Base-by-base conservation (phyloP, 2,797 vertebrate species). In the Rhinichthys osculus region DNA sequence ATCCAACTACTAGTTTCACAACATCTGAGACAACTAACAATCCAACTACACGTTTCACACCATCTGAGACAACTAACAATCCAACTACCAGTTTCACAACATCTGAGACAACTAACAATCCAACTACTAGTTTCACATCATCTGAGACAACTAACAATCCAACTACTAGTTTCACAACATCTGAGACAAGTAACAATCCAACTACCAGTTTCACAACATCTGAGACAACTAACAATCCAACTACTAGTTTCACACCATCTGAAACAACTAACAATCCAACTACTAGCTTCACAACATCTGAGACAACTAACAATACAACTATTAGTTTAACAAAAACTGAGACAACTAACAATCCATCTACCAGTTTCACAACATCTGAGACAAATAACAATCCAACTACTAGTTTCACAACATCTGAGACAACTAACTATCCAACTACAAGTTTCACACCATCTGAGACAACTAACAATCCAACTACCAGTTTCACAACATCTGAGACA, bases 391-490 rank as follows among this genome's bases (percentile, higher is more conserved):
- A 42, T 11, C 21, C 35, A 35, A 35, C 4, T 5, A 35, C 35
- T 4, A 35, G 35, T 35, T 38, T 40, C 0, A 19, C 1, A 0
- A 0, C 8, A 10, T 4, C 5, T 0, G 38, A 0, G 1, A 23
- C 17, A 21, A 38, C 17, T 38, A 2, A 10, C 1, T 0, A 38
- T 38, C 4, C 8, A 69, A 11, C 33, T 1, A 21, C 17, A 1
- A 38, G 1, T 38, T 21, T 11, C 0, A 10, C 2, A 0, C 2
- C 4, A 69, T 3, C 10, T 2, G 21, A 1, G 3, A 35, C 67
- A 40, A 19, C 35, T 69, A 2, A 11, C 8, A 21, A 21, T 69
- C 17, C 30, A 67, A 9, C 7, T 9, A 35, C 30, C 3, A 19
- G 50, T 52, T 2, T 52, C 17, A 2, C 0, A 52, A 0, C 5